phyloP scores from a whole-genome alignment of 2,113 vertebrate genomes.

The Pachycephala philippinensis region DNA sequence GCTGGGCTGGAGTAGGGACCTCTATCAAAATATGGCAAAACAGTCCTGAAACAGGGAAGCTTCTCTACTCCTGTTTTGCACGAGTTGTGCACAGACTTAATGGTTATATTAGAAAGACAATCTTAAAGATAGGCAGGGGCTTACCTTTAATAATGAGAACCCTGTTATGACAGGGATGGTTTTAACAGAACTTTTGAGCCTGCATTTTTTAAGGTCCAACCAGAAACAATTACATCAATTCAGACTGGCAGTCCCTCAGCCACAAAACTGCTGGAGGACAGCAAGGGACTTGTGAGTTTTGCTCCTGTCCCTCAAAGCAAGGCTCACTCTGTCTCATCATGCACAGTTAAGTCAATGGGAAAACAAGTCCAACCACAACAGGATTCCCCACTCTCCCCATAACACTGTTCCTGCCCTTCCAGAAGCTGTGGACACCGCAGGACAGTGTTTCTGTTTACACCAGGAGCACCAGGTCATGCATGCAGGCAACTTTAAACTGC shows the following conservation, averaged over 20 bases:
- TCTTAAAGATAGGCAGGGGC: not conserved
- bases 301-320: not conserved
- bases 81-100: not conserved
- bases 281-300: not conserved
- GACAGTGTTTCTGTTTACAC: not conserved
- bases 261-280: not conserved
- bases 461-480: not conserved
- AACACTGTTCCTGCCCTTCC: not conserved
- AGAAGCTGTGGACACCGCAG: not conserved
- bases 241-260: not conserved
- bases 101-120: not conserved
- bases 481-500: not conserved
- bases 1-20: not conserved
- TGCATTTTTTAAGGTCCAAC: not conserved
- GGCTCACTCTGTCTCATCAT: fast-evolving
- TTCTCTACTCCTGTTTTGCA: not conserved
- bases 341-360: not conserved
- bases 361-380: not conserved
- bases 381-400: not conserved
- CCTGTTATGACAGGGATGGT: not conserved
- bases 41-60: not conserved
- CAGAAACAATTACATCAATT: not conserved
- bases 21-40: not conserved
- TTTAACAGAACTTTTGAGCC: not conserved
- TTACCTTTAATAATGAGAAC: not conserved